Conservation (phyloP, 92 coral and sea anemone species). For the Virgularia gustaviana region DNA sequence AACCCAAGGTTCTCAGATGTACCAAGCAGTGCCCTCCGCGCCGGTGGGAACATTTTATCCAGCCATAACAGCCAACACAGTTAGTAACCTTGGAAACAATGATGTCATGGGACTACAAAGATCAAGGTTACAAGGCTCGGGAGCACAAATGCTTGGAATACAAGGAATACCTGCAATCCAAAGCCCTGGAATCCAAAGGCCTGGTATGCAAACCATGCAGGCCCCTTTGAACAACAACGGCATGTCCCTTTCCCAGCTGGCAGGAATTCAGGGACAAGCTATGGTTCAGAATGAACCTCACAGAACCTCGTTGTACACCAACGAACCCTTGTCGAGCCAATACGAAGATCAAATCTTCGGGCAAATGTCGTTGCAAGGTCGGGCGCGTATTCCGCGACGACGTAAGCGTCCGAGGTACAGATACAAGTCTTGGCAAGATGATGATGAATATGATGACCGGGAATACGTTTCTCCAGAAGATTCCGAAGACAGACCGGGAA, state of each 20-base stretch:
- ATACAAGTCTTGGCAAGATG: neutral
- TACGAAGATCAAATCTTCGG: constrained; percentile 23
- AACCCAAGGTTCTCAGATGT: neutral
- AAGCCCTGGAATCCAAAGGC: too few species aligned
- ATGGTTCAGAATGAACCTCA: constrained; percentile 2
- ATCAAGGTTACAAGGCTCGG: too few species aligned
- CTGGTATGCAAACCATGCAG: neutral
- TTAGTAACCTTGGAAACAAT: neutral
- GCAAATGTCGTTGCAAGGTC: constrained; percentile 5
- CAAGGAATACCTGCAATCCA: too few species aligned
- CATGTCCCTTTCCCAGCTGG: neutral
- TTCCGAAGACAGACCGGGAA: constrained; percentile 30
- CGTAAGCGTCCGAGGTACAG: neutral
- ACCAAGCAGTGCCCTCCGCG: neutral
- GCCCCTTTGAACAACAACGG: neutral
- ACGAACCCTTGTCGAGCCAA: constrained; percentile 5
- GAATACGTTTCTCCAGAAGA: constrained; percentile 42
- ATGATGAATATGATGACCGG: constrained; percentile 47
- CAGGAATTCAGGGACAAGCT: constrained; percentile 24
- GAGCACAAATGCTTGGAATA: too few species aligned
- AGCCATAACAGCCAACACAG: too few species aligned
- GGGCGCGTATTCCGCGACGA: constrained; percentile 4
- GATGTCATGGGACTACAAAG: neutral
- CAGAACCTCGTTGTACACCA: constrained; percentile 4
- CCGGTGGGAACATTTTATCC: neutral